phyloP scores from a whole-genome alignment of 37 sponge, comb jelly and placozoan genomes.

The Beroe ovata region DNA sequence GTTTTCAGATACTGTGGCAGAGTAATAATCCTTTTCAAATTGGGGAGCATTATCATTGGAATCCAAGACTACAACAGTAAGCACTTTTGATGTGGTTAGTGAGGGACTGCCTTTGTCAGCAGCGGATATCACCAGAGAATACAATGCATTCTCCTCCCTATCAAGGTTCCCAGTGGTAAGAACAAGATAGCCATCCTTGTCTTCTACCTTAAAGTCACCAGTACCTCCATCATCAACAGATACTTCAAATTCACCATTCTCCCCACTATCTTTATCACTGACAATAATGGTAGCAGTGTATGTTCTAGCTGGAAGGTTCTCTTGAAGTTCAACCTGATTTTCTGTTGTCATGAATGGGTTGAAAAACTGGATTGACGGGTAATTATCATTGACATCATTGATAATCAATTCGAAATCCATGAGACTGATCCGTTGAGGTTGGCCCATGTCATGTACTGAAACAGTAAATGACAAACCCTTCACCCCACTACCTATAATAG shows the following conservation, averaged over 20 bases:
- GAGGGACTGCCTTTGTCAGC: not conserved
- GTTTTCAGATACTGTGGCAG: not conserved
- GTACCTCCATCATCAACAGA: not conserved
- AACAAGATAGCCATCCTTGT: not conserved
- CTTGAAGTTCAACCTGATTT: not conserved
- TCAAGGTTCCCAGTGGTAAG: constrained; percentile 10
- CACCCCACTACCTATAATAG: not conserved
- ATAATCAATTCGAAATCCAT: not conserved
- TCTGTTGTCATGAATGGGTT: constrained; percentile 9
- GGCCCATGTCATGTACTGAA: constrained; percentile 20
- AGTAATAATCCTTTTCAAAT: not conserved
- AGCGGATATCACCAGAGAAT: not conserved
- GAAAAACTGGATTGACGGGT: constrained; percentile 3
- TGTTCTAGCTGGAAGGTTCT: not conserved
- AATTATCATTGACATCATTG: constrained; percentile 44
- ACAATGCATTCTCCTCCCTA: not conserved
- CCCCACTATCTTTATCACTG: constrained; percentile 48
- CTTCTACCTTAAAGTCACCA: not conserved
- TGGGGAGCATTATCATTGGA: constrained; percentile 8
- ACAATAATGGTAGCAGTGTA: constrained; percentile 1
- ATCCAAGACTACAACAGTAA: not conserved
- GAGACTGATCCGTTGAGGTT: not conserved
- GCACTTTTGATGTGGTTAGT: not conserved
- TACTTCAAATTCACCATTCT: constrained; percentile 32
- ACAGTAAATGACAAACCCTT: constrained; percentile 12